A percentile compares a stretch with the other conserved stretches of the same genome.
Conservation (phyloP, 2,888 invertebrate genomes). For the Leistus spinibarbis region DNA sequence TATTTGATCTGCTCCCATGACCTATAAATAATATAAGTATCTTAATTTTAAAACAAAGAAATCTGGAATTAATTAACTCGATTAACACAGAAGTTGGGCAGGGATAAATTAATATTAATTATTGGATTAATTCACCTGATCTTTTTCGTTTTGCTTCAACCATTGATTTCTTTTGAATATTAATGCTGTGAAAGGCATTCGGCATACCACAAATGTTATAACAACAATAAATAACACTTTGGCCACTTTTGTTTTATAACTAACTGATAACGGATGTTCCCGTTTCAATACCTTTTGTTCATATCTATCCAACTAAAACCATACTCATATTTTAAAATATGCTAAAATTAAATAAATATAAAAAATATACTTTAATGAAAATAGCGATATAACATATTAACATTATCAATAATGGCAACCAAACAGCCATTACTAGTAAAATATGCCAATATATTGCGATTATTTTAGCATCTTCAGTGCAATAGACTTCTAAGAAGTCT, state of each 20-base stretch:
- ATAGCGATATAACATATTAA: constrained; percentile 75
- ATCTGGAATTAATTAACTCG: no score
- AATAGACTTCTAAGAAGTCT: constrained; percentile 76
- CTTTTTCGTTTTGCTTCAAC: constrained; percentile 52
- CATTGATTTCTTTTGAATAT: constrained; percentile 68
- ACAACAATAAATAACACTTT: constrained; percentile 74
- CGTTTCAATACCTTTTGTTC: constrained; percentile 66
- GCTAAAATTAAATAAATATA: background rate
- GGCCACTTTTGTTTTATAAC: constrained; percentile 71
- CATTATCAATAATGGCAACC: constrained; percentile 78
- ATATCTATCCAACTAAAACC: constrained; percentile 68
- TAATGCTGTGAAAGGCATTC: constrained; percentile 75
- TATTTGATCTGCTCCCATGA: constrained; percentile 62
- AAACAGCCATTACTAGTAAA: constrained; percentile 74
- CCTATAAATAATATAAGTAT: constrained; percentile 54
- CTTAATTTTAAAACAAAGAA: background rate
- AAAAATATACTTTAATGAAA: constrained; percentile 64
- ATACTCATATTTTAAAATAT: background rate
- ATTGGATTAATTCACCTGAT: constrained; percentile 45
- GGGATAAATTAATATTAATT: no score
- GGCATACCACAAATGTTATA: constrained; percentile 69
- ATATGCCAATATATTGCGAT: constrained; percentile 80
- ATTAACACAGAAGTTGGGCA: no score
- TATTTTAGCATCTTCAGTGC: constrained; percentile 69
- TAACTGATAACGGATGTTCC: constrained; percentile 66